A percentile compares a stretch with the other conserved stretches of the same genome.
phyloP scores from a whole-genome alignment of 1,140 invertebrate genomes.

The Brachionus manjavacas region DNA sequence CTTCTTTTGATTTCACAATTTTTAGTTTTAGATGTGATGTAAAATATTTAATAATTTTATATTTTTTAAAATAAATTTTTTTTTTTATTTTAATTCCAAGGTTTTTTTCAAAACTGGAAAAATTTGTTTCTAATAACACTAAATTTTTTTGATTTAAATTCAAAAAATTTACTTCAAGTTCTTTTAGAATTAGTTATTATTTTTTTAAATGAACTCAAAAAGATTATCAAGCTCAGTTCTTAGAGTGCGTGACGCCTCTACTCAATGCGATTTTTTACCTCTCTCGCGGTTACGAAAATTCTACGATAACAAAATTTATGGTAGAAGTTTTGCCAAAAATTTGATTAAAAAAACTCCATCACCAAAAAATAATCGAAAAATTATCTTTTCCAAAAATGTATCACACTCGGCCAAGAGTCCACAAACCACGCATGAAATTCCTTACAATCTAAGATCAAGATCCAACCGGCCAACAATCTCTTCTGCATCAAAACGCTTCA shows the following conservation, averaged over 20 bases:
- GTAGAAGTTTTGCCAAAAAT: background rate
- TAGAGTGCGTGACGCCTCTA: background rate
- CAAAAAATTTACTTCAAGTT: background rate
- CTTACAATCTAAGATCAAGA: background rate
- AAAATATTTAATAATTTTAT: too few species aligned
- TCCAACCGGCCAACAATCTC: background rate
- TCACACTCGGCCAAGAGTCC: background rate
- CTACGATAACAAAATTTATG: background rate
- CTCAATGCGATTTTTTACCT: background rate
- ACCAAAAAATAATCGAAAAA: background rate
- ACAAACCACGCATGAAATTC: background rate
- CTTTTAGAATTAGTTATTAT: background rate
- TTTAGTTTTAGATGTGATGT: too few species aligned
- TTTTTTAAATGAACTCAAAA: background rate
- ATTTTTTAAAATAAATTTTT: too few species aligned
- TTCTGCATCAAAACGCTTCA: background rate
- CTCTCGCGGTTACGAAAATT: background rate
- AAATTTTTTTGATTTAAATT: background rate
- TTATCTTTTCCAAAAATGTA: background rate
- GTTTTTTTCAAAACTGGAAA: background rate
- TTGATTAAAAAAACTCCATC: background rate
- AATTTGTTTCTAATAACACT: background rate
- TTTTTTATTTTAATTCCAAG: background rate
- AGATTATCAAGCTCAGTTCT: background rate
- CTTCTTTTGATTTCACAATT: too few species aligned